Percentiles rank a stretch among this genome's conserved stretches.
Conservation (phyloP, 1,140 invertebrate species). For the Drosophila rufa region DNA sequence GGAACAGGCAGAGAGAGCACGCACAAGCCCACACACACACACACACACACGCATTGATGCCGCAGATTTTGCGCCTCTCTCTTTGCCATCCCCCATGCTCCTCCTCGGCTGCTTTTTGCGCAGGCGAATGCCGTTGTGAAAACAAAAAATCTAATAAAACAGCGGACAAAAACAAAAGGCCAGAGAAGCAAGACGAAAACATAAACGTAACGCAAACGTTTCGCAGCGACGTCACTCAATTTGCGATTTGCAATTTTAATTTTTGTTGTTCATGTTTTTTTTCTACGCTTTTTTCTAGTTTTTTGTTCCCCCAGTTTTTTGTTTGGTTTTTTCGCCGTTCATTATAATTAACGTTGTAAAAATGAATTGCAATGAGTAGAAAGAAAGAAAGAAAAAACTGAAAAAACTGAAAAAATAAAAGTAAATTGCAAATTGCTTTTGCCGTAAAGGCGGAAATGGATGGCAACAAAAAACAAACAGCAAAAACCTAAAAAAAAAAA, state of each 20-base stretch:
- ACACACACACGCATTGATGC: conserved; percentile 23
- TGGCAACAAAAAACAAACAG: conserved; percentile 24
- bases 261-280: conserved; percentile 43
- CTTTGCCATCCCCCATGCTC: not conserved
- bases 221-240: conserved; percentile 27
- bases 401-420: conserved; percentile 37
- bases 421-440: conserved; percentile 72
- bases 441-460: conserved; percentile 64
- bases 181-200: conserved; percentile 26
- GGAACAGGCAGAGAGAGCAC: not conserved
- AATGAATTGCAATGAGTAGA: conserved; percentile 48
- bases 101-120: conserved; percentile 26
- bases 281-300: conserved; percentile 17
- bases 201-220: conserved; percentile 6
- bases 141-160: conserved; percentile 83
- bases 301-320: conserved; percentile 42
- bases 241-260: conserved; percentile 79
- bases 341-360: conserved; percentile 76
- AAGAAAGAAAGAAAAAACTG: conserved; percentile 19
- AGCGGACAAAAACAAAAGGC: conserved; percentile 79
- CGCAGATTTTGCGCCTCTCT: conserved; percentile 18
- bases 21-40: conserved; percentile 4
- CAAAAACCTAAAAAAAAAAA: conserved; percentile 24
- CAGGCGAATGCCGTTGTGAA: conserved; percentile 79
- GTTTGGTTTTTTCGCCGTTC: conserved; percentile 6